Conservation (phyloP, 2,797 vertebrate species). For the Yasuhikotakia modesta region DNA sequence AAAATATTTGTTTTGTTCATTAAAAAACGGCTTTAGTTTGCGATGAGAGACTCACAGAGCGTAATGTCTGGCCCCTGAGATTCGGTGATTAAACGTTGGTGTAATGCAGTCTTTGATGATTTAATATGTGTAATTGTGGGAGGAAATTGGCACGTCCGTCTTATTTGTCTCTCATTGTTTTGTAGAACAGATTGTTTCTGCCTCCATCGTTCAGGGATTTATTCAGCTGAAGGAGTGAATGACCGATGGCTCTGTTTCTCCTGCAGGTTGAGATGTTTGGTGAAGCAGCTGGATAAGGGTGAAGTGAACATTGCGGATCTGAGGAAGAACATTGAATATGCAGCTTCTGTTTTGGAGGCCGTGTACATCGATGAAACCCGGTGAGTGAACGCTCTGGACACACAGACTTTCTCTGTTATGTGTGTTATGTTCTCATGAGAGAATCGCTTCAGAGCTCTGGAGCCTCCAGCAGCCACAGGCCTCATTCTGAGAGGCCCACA, state of each 20-base stretch:
- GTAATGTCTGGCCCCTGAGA: too few species aligned
- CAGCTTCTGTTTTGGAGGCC: conserved; percentile 90
- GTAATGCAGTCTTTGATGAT: conserved; percentile 28
- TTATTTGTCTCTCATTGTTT: conserved; percentile 22
- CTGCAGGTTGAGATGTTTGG: conserved; percentile 88
- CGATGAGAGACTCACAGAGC: not conserved
- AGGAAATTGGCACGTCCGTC: conserved; percentile 14
- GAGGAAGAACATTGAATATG: conserved; percentile 94
- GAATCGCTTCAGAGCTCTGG: too few species aligned
- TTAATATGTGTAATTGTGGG: conserved; percentile 2
- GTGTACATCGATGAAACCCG: conserved; percentile 97
- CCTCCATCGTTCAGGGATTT: too few species aligned
- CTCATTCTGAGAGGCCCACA: too few species aligned
- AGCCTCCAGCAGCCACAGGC: too few species aligned
- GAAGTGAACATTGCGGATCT: conserved; percentile 89
- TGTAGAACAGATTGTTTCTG: conserved; percentile 27
- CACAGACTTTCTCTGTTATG: too few species aligned
- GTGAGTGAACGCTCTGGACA: too few species aligned
- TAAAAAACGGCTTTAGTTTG: not conserved
- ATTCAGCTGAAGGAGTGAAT: not conserved
- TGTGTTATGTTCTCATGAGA: not conserved
- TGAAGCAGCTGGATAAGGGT: conserved; percentile 94
- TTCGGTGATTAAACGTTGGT: conserved; percentile 18
- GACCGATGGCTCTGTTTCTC: conserved; percentile 25
- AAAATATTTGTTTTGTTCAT: not conserved